phyloP scores from a whole-genome alignment of 2,113 vertebrate species.

The Heptranchias perlo region DNA sequence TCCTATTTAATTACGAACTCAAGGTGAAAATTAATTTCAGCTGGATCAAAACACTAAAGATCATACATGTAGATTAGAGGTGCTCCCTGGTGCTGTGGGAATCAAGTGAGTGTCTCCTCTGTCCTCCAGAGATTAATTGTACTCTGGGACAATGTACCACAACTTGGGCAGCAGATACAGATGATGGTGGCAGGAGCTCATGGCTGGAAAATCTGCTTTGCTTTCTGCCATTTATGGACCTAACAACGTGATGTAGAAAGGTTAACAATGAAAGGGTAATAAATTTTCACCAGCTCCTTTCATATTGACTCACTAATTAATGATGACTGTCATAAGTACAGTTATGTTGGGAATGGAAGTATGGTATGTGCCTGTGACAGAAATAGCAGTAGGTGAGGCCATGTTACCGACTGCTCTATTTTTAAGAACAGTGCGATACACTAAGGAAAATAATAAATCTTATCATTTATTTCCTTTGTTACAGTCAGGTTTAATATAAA shows the following conservation, averaged over 20 bases:
- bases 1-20: neutral
- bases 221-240: neutral
- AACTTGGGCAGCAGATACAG: neutral
- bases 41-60: neutral
- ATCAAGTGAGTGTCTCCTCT: neutral
- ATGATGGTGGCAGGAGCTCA: neutral
- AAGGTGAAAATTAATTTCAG: neutral
- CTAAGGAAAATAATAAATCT: neutral
- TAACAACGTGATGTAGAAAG: neutral
- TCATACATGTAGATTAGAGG: neutral
- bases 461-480: neutral
- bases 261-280: neutral
- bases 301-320: conserved; percentile 19
- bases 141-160: neutral
- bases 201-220: neutral
- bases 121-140: neutral
- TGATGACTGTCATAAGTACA: conserved; percentile 19
- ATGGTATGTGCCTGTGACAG: neutral
- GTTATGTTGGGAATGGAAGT: conserved; percentile 9
- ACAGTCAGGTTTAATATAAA: too few species aligned
- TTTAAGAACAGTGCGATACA: neutral
- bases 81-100: neutral
- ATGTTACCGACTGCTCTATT: neutral
- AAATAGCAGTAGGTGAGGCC: neutral
- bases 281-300: conserved; percentile 29